Evolutionary conservation across 2,888 invertebrate species (phyloP), one percentile per base, ranked within the genome.

Genomic region (Hoplodrina ambigua): DNA sequence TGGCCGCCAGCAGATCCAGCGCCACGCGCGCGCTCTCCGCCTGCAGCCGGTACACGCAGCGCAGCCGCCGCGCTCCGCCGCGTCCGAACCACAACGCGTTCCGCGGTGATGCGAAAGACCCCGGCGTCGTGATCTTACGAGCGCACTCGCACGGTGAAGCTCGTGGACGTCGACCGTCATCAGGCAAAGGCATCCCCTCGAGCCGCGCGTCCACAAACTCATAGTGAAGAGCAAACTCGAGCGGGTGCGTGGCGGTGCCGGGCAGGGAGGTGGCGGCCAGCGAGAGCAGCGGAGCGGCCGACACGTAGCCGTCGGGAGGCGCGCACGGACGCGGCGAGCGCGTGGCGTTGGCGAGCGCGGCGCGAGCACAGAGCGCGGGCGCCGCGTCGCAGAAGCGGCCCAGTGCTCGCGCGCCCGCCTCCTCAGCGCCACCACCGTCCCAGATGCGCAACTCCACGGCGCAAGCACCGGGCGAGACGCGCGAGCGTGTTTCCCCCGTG

Each of bases 41-140:
- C 88, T 97, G 97, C 81, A 98, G 96, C 70, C 98, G 96, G 90
- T 98, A 98, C 65, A 97, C 96, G 90, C 98, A 98, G 69, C 98
- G 97, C 67, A 98, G 92, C 79, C 97, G 97, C 75, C 96, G 96
- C 46, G 97, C 97, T 7, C 98, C 98, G 0, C 98, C 98, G 55
- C 98, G 96, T 0, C 98, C 98, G 89, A 97, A 98, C 86, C 98
- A 96, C 89, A 98, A 97, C 4, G 98, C 97, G 90, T 98, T 98
- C 19, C 97, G 97, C 78, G 98, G 97, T 54, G 97, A 96, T 0
- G 98, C 97, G 86, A 98, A 97, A 44, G 97, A 96, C 80, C 94
- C 95, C 13, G 96, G 96, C 71, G 90, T 90, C 53, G 89, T 88
- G 55, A 94, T 80, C 61, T 89, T 86, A 20, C 94, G 92, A 58